A percentile compares a stretch with the other conserved stretches of the same genome.
phyloP scores from a whole-genome alignment of 2,113 vertebrate species.

The Vicugna pacos region DNA sequence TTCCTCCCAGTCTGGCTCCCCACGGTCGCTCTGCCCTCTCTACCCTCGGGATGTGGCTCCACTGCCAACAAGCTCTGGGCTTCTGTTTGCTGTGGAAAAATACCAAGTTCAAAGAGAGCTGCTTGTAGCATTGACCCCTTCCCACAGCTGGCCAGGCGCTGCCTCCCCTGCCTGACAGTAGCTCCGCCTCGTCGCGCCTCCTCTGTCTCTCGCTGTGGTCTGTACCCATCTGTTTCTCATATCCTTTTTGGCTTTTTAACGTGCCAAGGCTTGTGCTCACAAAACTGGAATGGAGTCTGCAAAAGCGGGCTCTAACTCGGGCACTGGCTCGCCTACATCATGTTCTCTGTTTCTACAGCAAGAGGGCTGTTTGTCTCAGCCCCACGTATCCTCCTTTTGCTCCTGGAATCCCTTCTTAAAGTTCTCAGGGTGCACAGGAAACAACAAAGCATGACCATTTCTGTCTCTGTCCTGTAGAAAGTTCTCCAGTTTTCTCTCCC shows the following conservation, averaged over 20 bases:
- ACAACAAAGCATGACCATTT: not conserved
- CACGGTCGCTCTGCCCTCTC: slow-evolving; percentile 10
- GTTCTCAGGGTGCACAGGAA: not conserved
- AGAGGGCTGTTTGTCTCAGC: not conserved
- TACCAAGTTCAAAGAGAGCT: slow-evolving; percentile 18
- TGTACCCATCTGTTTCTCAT: not conserved
- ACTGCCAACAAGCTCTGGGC: slow-evolving; percentile 11
- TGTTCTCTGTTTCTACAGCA: not conserved
- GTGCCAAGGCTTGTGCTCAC: not conserved
- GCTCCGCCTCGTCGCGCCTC: not conserved
- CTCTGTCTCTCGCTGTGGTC: not conserved
- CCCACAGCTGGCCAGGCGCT: not conserved
- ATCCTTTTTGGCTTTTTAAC: not conserved
- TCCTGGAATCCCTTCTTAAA: not conserved
- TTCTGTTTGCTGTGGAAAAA: slow-evolving; percentile 56
- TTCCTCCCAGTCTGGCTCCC: slow-evolving; percentile 6
- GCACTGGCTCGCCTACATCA: fast-evolving
- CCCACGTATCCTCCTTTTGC: fast-evolving
- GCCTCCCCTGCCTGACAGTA: not conserved
- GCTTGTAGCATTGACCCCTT: not conserved
- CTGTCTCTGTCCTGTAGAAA: not conserved
- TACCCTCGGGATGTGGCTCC: slow-evolving; percentile 41
- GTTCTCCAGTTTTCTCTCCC: not conserved
- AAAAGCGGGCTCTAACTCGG: not conserved
- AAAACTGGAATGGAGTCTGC: not conserved